A percentile compares a stretch with the other conserved stretches of the same genome.
Conservation (phyloP, 2,888 invertebrate species). For the Labia minor region DNA sequence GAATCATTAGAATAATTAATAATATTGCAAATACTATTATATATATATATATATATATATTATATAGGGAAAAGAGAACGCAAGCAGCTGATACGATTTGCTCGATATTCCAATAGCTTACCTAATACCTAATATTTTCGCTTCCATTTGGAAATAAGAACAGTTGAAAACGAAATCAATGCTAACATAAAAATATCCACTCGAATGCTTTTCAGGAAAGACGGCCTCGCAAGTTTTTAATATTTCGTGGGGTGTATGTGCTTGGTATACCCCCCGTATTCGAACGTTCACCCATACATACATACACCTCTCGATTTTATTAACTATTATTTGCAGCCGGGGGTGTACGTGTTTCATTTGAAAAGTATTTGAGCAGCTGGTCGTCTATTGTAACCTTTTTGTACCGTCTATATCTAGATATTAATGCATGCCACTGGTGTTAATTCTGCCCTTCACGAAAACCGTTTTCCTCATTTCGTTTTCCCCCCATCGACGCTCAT, state of each 20-base stretch:
- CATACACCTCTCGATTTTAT: slow-evolving; percentile 1
- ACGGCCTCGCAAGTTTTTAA: not conserved
- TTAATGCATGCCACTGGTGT: not conserved
- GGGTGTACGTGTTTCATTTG: not conserved
- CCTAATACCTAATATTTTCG: not conserved
- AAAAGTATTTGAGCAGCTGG: slow-evolving; percentile 1
- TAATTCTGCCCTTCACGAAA: not conserved
- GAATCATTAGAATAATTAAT: too few species aligned
- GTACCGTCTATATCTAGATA: not conserved
- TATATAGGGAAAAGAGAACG: too few species aligned
- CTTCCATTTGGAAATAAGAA: slow-evolving; percentile 1
- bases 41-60: too few species aligned
- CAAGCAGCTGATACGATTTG: too few species aligned
- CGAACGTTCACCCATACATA: too few species aligned
- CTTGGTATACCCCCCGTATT: not conserved
- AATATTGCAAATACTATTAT: too few species aligned
- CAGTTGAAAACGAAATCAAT: slow-evolving; percentile 8
- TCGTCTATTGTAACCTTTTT: not conserved
- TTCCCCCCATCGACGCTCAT: not conserved
- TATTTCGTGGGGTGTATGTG: not conserved
- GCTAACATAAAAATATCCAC: slow-evolving; percentile 13
- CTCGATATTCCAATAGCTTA: not conserved
- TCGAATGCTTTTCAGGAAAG: not conserved
- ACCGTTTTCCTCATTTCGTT: too few species aligned
- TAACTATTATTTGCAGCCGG: slow-evolving; percentile 7